Percentiles rank a stretch among this genome's conserved stretches.
phyloP scores from a whole-genome alignment of 1,140 invertebrate species.

The Geopemphigus sp. region DNA sequence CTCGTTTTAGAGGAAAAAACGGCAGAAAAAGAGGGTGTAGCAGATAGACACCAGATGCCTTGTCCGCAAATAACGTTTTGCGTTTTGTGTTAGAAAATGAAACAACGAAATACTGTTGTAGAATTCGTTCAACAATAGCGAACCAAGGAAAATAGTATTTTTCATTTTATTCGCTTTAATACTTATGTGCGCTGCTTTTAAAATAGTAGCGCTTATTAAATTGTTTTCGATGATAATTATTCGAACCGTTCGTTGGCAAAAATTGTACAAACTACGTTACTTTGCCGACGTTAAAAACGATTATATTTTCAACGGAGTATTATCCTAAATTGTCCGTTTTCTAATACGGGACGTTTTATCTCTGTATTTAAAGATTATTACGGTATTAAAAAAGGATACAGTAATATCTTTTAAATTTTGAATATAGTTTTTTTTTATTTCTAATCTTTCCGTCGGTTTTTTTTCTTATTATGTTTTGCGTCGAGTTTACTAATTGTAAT shows the following conservation, averaged over 20 bases:
- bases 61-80: constrained; percentile 25
- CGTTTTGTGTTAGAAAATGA: constrained; percentile 18
- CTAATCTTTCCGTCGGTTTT: no score
- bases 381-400: no score
- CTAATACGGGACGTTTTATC: background rate
- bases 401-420: background rate
- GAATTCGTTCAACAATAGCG: background rate
- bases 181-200: background rate
- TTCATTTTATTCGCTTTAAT: background rate
- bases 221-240: background rate
- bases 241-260: background rate
- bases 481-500: no score
- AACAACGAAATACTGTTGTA: background rate
- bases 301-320: no score
- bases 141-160: background rate
- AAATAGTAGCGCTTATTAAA: background rate
- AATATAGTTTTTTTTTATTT: background rate
- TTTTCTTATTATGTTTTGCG: no score
- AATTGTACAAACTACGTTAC: no score
- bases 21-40: constrained; percentile 1
- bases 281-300: no score
- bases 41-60: constrained; percentile 41
- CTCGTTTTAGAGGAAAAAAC: constrained; percentile 37
- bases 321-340: background rate
- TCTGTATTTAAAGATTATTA: background rate